Conservation (phyloP, 2,113 vertebrate genomes). For the Brachirus orientalis region DNA sequence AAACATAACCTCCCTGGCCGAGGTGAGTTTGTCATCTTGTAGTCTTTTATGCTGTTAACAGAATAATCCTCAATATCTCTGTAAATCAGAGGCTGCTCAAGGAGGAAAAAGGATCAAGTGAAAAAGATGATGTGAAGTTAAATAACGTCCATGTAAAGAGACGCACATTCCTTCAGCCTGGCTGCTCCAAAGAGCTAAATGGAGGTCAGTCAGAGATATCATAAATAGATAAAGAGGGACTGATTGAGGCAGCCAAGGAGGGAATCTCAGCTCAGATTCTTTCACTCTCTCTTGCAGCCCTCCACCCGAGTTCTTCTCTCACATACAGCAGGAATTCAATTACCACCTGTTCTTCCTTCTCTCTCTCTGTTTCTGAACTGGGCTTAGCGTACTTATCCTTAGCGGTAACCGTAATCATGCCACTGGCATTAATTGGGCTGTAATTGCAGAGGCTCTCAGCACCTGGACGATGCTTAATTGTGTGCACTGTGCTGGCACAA, state of each 20-base stretch:
- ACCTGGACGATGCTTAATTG: constrained; percentile 88
- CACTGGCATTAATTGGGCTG: constrained; percentile 85
- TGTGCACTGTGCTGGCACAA: constrained; percentile 85
- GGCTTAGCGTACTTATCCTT: constrained; percentile 75
- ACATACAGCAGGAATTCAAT: constrained; percentile 74
- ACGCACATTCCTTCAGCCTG: constrained; percentile 20
- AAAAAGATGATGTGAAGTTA: not conserved
- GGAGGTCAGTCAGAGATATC: constrained; percentile 39
- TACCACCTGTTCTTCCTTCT: constrained; percentile 63
- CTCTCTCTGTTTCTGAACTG: constrained; percentile 49
- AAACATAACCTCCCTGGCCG: too few relatives aligned
- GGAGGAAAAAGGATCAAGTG: too few relatives aligned
- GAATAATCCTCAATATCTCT: not conserved
- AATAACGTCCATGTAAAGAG: constrained; percentile 10
- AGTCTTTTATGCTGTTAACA: not conserved
- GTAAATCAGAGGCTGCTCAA: not conserved
- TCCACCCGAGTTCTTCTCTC: constrained; percentile 46
- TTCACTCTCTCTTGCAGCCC: constrained; percentile 28
- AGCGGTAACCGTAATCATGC: constrained; percentile 79
- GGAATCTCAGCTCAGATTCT: constrained; percentile 38
- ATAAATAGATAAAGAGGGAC: constrained; percentile 46
- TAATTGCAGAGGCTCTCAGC: constrained; percentile 84
- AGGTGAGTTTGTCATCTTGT: too few relatives aligned
- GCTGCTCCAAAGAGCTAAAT: constrained; percentile 34
- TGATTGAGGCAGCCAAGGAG: constrained; percentile 43